A percentile compares a stretch with the other conserved stretches of the same genome.
phyloP scores from a whole-genome alignment of 92 coral and sea anemone species.

The Pocillopora grandis region DNA sequence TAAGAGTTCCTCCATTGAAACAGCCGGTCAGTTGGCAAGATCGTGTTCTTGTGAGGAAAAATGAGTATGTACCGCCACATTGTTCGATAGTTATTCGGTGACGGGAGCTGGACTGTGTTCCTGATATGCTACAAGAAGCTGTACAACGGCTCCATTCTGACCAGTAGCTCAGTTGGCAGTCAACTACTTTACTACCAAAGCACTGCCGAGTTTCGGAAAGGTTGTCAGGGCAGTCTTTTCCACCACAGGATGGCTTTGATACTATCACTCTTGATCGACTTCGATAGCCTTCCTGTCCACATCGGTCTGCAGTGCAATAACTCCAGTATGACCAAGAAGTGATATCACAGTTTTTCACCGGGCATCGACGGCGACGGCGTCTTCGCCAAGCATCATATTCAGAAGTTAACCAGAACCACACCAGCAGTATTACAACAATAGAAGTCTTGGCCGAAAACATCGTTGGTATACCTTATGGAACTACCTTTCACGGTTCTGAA shows the following conservation, averaged over 20 bases:
- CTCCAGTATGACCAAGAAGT: conserved; percentile 8
- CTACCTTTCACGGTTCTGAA: no score
- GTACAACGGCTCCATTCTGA: conserved; percentile 19
- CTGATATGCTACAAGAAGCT: neutral
- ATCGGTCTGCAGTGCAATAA: neutral
- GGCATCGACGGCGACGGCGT: conserved; percentile 1
- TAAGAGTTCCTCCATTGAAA: neutral
- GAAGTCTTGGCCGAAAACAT: no score
- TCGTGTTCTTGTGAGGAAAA: neutral
- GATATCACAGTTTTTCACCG: neutral
- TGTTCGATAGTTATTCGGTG: conserved; percentile 2
- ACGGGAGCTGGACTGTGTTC: neutral
- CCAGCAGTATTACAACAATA: no score
- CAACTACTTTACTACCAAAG: neutral
- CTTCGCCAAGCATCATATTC: neutral
- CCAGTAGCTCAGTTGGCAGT: conserved; percentile 29
- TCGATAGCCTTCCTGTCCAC: neutral
- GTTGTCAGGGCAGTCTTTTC: conserved; percentile 2
- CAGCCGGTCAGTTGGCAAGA: neutral
- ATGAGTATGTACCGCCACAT: conserved; percentile 10
- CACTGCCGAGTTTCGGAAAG: conserved; percentile 4
- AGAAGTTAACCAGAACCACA: no score
- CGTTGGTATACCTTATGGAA: no score
- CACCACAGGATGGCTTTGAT: neutral
- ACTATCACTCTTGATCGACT: neutral